A percentile compares a stretch with the other conserved stretches of the same genome.
Evolutionary conservation across 2,888 invertebrate species (phyloP).

Genomic region (Apamea sordens): DNA sequence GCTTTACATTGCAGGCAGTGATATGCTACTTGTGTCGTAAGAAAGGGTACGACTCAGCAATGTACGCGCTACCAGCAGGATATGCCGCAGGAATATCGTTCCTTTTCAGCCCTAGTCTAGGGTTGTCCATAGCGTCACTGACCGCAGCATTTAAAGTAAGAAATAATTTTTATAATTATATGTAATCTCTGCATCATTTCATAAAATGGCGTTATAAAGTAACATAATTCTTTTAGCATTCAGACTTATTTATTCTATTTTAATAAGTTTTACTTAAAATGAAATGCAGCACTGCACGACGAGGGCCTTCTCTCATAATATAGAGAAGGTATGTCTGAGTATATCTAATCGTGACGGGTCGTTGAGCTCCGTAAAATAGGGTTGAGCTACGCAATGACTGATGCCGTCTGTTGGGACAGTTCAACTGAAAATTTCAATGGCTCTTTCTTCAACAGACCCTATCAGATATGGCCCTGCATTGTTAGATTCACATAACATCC

Average conservation of each 20-base stretch:
- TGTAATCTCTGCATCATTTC: not conserved
- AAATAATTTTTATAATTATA: not conserved
- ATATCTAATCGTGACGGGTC: too few species aligned
- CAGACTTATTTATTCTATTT: not conserved
- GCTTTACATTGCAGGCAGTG: slow-evolving; percentile 81
- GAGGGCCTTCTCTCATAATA: too few species aligned
- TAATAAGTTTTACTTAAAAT: not conserved
- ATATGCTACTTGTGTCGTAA: slow-evolving; percentile 86
- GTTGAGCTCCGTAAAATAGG: too few species aligned
- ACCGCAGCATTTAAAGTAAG: slow-evolving; percentile 89
- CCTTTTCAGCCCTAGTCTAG: slow-evolving; percentile 87
- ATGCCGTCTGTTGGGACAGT: too few species aligned
- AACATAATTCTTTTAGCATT: not conserved
- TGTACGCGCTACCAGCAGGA: slow-evolving; percentile 89
- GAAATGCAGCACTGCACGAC: not conserved
- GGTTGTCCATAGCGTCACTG: slow-evolving; percentile 87
- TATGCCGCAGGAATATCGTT: slow-evolving; percentile 89
- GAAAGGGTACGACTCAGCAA: slow-evolving; percentile 81
- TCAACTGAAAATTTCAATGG: too few species aligned
- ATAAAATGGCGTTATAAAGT: not conserved
- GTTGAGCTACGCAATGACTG: too few species aligned
- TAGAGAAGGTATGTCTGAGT: too few species aligned
- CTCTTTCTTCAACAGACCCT: too few species aligned
- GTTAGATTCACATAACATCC: too few species aligned
- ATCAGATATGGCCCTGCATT: too few species aligned